These are phyloP conservation scores for Dynastes tityus DNA, from an alignment of 2,888 invertebrate genomes.

Conservation along the genomic window DNA sequence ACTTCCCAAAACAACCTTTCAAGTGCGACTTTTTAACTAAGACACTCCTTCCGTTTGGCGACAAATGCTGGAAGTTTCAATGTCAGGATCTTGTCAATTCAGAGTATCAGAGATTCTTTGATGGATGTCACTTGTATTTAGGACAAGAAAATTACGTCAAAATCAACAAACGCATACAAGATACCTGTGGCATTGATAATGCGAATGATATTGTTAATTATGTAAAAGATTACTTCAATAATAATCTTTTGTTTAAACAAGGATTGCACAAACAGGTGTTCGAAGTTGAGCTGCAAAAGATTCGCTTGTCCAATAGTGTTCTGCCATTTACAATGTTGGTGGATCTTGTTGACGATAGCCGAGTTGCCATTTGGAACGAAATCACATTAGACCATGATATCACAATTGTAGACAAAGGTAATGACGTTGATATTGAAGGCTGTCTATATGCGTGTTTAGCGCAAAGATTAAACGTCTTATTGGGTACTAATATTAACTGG, in stretches of 20 bases:
- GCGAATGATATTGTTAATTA: constrained; percentile 2
- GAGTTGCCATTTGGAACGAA: neutral
- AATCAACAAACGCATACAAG: neutral
- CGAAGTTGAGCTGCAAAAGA: neutral
- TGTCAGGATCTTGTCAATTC: neutral
- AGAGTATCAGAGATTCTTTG: constrained; percentile 3
- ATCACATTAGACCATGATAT: neutral
- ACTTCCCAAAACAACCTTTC: neutral
- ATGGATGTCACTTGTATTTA: neutral
- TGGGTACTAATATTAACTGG: neutral
- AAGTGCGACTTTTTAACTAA: neutral
- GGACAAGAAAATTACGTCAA: neutral
- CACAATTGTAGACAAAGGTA: neutral
- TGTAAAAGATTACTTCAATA: neutral
- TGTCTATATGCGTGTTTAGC: neutral
- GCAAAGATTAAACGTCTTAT: neutral
- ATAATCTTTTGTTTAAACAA: neutral
- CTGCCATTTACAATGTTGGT: neutral
- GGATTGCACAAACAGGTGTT: neutral
- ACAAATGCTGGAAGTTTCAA: neutral
- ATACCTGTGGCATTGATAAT: neutral
- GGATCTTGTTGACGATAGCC: neutral
- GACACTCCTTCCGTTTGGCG: neutral
- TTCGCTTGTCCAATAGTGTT: neutral
- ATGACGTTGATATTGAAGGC: neutral